Evolutionary conservation across 2,113 vertebrate genomes (phyloP), one percentile per base, ranked within the genome.

Genomic region (Paratilapia polleni): DNA sequence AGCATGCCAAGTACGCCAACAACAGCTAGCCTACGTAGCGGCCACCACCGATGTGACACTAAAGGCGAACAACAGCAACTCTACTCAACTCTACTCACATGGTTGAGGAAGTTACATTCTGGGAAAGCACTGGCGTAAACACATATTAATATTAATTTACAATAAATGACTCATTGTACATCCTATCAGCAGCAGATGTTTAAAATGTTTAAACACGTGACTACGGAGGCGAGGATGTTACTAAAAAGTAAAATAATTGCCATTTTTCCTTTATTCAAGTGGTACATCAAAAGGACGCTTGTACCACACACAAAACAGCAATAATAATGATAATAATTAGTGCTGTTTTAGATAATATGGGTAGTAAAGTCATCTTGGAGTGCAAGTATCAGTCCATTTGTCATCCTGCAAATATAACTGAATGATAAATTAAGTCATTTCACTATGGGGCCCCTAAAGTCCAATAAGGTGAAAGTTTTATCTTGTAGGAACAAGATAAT

Each of bases 1-100:
- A 75, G 2, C 75, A 84, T 62, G 80, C 82, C 87, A 73, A n/a
- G 60, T 28, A 73, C 78, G 61, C 68, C 83, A 86, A 61, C 41
- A 19, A 15, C 10, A 24, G 14, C 49, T 59, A 56, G 26, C 68
- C 26, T 61, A 84, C 84, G 79, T 81, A 88, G 87, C 56, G 22
- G 54, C 57, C 59, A 76, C 24, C 59, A 31, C 13, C 56, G 68
- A 77, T 56, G 73, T 20, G 56, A 34, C 78, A 60, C 11, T 14
- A 31, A 61, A 52, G 5, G 41, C 9, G 3, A 13, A 49, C n/a
- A n/a, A 43, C 11, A 59, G 22, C 26, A 61, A 36, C 3, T 8
- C 54, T 10, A 52, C 56, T 78, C 56, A 74, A 38, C n/a, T n/a
- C n/a, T n/a, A n/a, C n/a, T n/a, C n/a, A n/a, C n/a, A 22, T 15